These are phyloP conservation scores for Calliopsis andreniformis DNA, from an alignment of 1,140 invertebrate genomes.

Conservation along the genomic window DNA sequence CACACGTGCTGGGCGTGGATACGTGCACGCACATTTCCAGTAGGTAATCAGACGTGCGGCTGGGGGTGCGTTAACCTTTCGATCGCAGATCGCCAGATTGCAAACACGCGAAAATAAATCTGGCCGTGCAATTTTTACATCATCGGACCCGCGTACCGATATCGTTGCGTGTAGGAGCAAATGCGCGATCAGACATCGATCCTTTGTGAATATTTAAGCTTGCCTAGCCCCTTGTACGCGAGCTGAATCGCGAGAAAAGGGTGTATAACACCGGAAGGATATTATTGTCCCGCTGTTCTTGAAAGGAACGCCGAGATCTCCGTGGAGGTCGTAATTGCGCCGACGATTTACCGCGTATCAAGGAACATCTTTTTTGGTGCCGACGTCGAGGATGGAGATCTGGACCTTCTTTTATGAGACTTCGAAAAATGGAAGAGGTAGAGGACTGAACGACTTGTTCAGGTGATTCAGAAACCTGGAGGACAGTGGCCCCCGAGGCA, in stretches of 20 bases:
- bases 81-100: slow-evolving; percentile 57
- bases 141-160: slow-evolving; percentile 10
- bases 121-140: slow-evolving; percentile 28
- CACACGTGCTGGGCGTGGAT: slow-evolving; percentile 55
- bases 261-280: not conserved
- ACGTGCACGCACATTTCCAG: slow-evolving; percentile 61
- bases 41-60: slow-evolving; percentile 57
- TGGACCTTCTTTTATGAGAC: not conserved
- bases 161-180: not conserved
- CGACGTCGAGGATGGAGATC: not conserved
- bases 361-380: slow-evolving; percentile 22
- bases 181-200: not conserved
- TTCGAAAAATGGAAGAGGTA: not conserved
- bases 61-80: slow-evolving; percentile 63
- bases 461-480: no score
- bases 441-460: not conserved
- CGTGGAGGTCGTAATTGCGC: slow-evolving; percentile 25
- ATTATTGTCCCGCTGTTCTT: not conserved
- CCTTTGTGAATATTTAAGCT: not conserved
- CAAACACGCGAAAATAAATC: slow-evolving; percentile 58
- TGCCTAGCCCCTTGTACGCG: not conserved
- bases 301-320: not conserved
- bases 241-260: not conserved
- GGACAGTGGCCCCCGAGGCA: no score
- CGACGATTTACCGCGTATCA: slow-evolving; percentile 35